Percentiles rank a stretch among this genome's conserved stretches.
Evolutionary conservation across 1,140 invertebrate genomes (phyloP).

Genomic region (Drosophila chauvacae): DNA sequence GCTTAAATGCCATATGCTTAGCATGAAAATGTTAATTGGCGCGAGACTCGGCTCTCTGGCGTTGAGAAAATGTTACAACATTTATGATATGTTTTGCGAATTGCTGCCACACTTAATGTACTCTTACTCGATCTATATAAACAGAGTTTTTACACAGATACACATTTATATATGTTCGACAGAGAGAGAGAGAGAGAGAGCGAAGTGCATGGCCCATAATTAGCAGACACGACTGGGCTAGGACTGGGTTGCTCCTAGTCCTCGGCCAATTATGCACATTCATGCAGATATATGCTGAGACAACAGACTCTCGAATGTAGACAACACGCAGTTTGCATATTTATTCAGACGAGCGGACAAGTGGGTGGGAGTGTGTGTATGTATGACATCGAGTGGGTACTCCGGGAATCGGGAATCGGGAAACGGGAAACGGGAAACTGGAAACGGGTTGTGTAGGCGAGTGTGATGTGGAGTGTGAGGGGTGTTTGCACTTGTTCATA

Average conservation of each 20-base stretch:
- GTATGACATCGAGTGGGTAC: conserved; percentile 9
- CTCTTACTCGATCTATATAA: conserved; percentile 53
- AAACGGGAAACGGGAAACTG: background rate
- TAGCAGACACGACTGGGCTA: conserved; percentile 5
- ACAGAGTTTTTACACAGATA: conserved; percentile 44
- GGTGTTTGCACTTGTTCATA: conserved; percentile 50
- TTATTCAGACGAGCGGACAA: conserved; percentile 43
- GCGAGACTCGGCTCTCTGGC: conserved; percentile 14
- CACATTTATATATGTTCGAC: conserved; percentile 50
- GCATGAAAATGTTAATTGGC: conserved; percentile 55
- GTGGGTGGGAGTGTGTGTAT: background rate
- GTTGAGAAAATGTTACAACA: conserved; percentile 83
- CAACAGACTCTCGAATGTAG: conserved; percentile 41
- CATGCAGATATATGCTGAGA: conserved; percentile 41
- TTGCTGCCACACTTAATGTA: conserved; percentile 83
- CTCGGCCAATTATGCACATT: conserved; percentile 46
- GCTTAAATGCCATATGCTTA: conserved; percentile 58
- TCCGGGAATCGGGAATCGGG: background rate
- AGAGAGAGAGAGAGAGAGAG: conserved; percentile 11
- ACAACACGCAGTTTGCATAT: conserved; percentile 53
- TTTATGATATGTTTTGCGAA: conserved; percentile 85
- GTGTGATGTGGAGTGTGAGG: conserved; percentile 14
- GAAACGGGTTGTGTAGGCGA: conserved; percentile 5
- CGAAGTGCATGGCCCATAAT: conserved; percentile 25
- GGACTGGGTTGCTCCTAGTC: conserved; percentile 1